Evolutionary conservation across 2,888 invertebrate genomes (phyloP).

Genomic region (Cataglyphis cursor): DNA sequence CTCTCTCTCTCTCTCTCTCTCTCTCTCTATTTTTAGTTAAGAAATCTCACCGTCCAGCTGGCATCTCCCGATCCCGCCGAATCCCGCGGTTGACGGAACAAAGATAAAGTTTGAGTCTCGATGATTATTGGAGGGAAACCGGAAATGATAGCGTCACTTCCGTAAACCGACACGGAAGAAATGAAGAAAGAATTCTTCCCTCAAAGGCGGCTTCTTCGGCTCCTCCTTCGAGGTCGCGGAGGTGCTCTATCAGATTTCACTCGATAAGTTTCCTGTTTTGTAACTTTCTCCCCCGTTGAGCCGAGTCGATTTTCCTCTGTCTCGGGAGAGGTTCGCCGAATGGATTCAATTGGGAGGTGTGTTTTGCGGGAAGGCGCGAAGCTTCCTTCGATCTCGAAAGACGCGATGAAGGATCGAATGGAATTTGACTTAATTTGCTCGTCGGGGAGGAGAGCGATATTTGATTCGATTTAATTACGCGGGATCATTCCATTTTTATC

Average conservation of each 20-base stretch:
- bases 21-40: neutral
- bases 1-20: neutral
- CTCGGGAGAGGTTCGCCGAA: constrained; percentile 10
- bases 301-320: neutral
- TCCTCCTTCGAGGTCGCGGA: constrained; percentile 1
- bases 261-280: constrained; percentile 32
- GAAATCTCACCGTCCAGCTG: constrained; percentile 57
- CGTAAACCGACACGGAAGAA: neutral
- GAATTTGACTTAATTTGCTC: constrained; percentile 38
- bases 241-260: constrained; percentile 35
- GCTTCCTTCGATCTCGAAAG: constrained; percentile 12
- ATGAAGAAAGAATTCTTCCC: neutral
- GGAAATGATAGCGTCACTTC: neutral
- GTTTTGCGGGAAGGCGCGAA: constrained; percentile 23
- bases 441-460: neutral
- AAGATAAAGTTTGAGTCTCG: neutral
- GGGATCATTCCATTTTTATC: constrained; percentile 21
- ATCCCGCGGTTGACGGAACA: neutral
- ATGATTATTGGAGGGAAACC: neutral
- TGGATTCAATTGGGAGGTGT: constrained; percentile 32
- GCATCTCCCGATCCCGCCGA: constrained; percentile 40
- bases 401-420: neutral
- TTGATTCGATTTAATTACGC: constrained; percentile 41
- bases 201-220: constrained; percentile 7
- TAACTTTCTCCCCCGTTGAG: constrained; percentile 1